phyloP scores from a whole-genome alignment of 1,140 invertebrate species.

The Augochlora pura region DNA sequence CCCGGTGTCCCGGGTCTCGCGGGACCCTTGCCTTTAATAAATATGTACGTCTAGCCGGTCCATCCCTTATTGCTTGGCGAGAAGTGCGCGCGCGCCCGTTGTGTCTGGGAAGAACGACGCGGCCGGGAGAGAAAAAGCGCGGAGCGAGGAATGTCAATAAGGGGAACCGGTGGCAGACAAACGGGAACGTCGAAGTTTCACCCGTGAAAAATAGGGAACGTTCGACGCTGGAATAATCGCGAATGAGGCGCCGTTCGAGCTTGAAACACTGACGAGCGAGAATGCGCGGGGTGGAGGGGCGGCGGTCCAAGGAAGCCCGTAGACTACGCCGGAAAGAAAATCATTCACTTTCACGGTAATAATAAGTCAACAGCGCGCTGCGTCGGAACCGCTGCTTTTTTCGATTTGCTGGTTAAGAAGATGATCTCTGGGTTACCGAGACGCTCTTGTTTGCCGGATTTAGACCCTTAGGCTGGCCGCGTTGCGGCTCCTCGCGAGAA shows the following conservation, averaged over 20 bases:
- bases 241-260: neutral
- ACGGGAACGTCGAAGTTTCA: constrained; percentile 29
- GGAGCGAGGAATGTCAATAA: constrained; percentile 18
- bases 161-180: constrained; percentile 27
- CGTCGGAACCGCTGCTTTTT: neutral
- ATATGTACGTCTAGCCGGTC: constrained; percentile 43
- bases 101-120: neutral
- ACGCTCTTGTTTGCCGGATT: neutral
- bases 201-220: constrained; percentile 43
- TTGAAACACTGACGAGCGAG: neutral
- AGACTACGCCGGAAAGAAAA: neutral
- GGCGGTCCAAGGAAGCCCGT: neutral
- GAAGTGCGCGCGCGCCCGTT: too few species aligned
- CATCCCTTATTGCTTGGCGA: constrained; percentile 50
- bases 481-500: too few species aligned
- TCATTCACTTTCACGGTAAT: neutral
- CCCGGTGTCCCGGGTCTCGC: neutral
- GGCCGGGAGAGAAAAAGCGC: neutral
- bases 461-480: too few species aligned
- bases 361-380: neutral
- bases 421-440: neutral
- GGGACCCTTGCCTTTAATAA: constrained; percentile 49
- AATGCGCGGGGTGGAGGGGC: neutral
- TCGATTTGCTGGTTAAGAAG: neutral
- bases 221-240: constrained; percentile 20